Base-by-base conservation (phyloP, 1,140 invertebrate species). In the Ceratina calcarata region DNA sequence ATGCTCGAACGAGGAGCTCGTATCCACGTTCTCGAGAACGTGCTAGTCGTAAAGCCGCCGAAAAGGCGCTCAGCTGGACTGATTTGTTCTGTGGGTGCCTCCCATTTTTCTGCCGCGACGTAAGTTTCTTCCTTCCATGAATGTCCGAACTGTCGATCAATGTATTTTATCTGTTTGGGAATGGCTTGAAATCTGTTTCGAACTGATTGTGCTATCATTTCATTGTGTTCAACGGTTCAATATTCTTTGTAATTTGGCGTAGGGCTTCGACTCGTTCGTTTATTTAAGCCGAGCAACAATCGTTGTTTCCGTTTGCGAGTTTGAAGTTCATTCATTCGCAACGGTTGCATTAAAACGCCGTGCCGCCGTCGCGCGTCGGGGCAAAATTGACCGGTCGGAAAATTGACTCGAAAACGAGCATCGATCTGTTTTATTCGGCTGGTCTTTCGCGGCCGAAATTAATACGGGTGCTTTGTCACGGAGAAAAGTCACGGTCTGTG, bases 321-420 rank as follows among this genome's bases (percentile, higher is more conserved):
- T 22, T 37, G 7, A 7, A 61, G 57, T 77, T 61, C 75, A 24
- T 62, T 78, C 51, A 55, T 51, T 45, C 57, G 24, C 18, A 32
- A 18, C 24, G 57, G n/a, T 45, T 10, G 49, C 49, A 22, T 64
- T 71, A 24, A 78, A 78, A 49, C 75, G 67, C 0, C 37, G 37
- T 45, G 6, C 37, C 37, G 0, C 27, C 27, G 27, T 32, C 27
- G 27, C 27, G 27, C 27, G 27, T 32, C 27, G 27, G 27, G 60
- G 75, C 22, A 70, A 77, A 70, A 62, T 70, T 77, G 55, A n/a
- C 15, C 57, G 37, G 4, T 49, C 15, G 37, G 15, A 7, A 20
- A 61, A 60, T 22, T 27, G 37, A 37, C 20, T 22, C 20, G 37
- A 6, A 37, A 70, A 37, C 45, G 2, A 32, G 2, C 37, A 49